These are phyloP conservation scores for Rhagologus leucostigma DNA, from an alignment of 2,113 vertebrate genomes.

Conservation along the genomic window DNA sequence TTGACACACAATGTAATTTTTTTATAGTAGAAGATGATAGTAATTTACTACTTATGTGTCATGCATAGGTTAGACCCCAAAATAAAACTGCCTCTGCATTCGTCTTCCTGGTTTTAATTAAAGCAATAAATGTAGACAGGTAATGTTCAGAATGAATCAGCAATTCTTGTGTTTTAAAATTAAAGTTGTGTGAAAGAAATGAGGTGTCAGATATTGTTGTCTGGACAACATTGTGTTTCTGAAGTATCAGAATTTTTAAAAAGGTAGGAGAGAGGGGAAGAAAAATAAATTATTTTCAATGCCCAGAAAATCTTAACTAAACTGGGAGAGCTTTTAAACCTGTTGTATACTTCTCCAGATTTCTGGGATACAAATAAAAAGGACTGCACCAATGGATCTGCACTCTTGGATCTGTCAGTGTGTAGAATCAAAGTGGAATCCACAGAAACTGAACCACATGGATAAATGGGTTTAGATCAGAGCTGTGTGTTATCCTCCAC, in stretches of 20 bases:
- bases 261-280: rapidly evolving
- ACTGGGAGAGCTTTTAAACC: neutral
- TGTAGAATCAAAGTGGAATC: neutral
- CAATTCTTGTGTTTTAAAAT: neutral
- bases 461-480: neutral
- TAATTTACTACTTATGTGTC: neutral
- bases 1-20: neutral
- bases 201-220: neutral
- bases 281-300: neutral
- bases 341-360: neutral
- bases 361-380: neutral
- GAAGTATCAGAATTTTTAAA: neutral
- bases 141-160: neutral
- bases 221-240: neutral
- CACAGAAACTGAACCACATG: neutral
- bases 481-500: neutral
- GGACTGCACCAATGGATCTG: neutral
- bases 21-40: neutral
- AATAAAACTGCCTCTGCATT: neutral
- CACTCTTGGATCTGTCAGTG: neutral
- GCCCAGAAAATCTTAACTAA: neutral
- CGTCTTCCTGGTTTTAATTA: neutral
- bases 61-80: neutral
- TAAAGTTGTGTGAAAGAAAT: neutral
- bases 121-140: neutral